These are phyloP conservation scores for Drosophila watanabei DNA, from an alignment of 1,140 invertebrate species.

Conservation along the genomic window DNA sequence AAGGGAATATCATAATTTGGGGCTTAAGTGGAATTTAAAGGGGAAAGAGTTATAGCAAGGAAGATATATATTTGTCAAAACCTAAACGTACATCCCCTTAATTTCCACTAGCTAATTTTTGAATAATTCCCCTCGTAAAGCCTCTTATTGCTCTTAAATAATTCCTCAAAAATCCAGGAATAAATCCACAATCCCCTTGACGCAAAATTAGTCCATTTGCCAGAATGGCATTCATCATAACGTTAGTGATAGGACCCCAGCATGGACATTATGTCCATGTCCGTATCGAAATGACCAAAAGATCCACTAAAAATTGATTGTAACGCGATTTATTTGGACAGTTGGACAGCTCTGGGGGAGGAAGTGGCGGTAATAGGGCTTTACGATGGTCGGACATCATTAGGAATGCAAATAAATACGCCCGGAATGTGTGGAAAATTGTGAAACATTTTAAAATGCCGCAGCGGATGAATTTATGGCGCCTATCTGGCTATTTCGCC, in stretches of 20 bases:
- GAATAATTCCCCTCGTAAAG: not conserved
- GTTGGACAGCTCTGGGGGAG: constrained; percentile 2
- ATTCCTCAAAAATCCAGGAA: not conserved
- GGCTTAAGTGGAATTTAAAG: not conserved
- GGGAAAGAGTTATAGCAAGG: not conserved
- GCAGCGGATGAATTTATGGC: constrained; percentile 50
- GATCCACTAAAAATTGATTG: constrained; percentile 49
- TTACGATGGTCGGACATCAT: constrained; percentile 49
- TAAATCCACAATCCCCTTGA: not conserved
- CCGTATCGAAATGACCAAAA: constrained; percentile 17
- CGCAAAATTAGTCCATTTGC: constrained; percentile 56
- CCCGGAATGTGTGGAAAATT: constrained; percentile 34
- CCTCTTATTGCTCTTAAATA: not conserved
- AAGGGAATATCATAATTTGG: constrained; percentile 3
- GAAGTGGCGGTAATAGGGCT: not conserved
- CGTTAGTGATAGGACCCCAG: constrained; percentile 22
- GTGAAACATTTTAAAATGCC: constrained; percentile 46
- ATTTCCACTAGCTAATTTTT: not conserved
- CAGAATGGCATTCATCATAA: constrained; percentile 53
- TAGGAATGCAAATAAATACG: constrained; percentile 71
- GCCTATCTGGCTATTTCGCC: constrained; percentile 14
- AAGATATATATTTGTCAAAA: not conserved
- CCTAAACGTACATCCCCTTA: not conserved
- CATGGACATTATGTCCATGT: constrained; percentile 51
- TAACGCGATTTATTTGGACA: constrained; percentile 37